Conservation (phyloP, 2,888 invertebrate genomes). For the Tenthredo amoena region DNA sequence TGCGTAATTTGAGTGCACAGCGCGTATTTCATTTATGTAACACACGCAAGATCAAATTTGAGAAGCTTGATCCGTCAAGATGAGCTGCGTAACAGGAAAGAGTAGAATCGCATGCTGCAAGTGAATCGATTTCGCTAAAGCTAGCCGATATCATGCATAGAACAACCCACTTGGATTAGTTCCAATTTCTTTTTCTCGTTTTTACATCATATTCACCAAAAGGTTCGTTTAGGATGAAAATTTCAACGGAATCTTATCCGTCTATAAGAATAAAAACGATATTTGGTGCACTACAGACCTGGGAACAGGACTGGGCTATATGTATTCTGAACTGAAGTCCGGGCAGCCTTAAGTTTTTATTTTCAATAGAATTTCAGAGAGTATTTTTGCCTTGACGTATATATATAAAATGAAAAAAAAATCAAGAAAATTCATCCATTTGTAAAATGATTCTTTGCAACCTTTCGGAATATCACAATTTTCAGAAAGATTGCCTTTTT, state of each 20-base stretch:
- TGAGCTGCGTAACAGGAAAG: background rate
- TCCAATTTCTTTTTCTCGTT: background rate
- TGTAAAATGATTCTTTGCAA: too few relatives aligned
- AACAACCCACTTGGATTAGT: too few relatives aligned
- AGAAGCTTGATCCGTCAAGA: background rate
- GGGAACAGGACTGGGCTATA: background rate
- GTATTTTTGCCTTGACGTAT: too few relatives aligned
- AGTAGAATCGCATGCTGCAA: too few relatives aligned
- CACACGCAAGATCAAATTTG: background rate
- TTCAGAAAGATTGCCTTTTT: too few relatives aligned
- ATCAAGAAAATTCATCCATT: too few relatives aligned
- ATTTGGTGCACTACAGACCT: background rate
- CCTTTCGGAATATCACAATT: too few relatives aligned
- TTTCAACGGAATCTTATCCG: background rate
- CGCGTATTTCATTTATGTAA: background rate
- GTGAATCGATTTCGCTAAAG: background rate
- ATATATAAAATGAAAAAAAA: too few relatives aligned
- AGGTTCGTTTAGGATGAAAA: background rate
- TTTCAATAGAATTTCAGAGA: too few relatives aligned
- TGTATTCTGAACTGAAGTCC: background rate
- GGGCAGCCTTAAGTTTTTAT: too few relatives aligned
- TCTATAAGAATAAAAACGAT: background rate
- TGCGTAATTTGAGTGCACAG: background rate
- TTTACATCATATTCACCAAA: background rate
- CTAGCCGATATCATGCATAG: background rate